phyloP scores from a whole-genome alignment of 64 coral and sea anemone genomes.

The Montipora foliosa region DNA sequence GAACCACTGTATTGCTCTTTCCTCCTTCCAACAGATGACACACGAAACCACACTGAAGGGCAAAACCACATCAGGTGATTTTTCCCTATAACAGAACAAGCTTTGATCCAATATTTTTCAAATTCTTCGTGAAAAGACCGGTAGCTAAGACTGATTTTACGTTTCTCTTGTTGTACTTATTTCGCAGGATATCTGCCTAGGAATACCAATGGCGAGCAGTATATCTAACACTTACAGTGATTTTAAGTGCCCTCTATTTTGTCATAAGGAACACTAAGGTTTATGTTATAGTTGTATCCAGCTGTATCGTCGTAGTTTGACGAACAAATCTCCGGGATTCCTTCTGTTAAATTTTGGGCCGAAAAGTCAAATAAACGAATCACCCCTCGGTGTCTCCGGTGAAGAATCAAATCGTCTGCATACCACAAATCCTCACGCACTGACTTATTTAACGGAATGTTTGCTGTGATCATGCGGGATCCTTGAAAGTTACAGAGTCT shows the following conservation, averaged over 20 bases:
- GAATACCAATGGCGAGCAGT: too few species aligned
- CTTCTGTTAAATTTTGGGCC: slow-evolving; percentile 62
- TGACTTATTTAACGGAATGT: slow-evolving; percentile 81
- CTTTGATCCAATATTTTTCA: too few species aligned
- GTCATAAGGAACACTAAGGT: slow-evolving; percentile 91
- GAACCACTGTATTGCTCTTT: too few species aligned
- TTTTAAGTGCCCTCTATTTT: slow-evolving; percentile 51
- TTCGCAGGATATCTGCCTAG: too few species aligned
- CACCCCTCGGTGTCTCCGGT: slow-evolving; percentile 86
- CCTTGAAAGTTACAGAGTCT: slow-evolving; percentile 81
- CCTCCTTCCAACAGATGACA: too few species aligned
- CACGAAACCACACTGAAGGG: too few species aligned
- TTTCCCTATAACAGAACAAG: too few species aligned
- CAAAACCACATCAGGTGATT: too few species aligned
- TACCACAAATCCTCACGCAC: slow-evolving; percentile 81
- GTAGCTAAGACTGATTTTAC: too few species aligned
- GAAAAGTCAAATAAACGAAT: slow-evolving; percentile 85
- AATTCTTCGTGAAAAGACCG: too few species aligned
- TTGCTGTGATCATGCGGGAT: slow-evolving; percentile 70
- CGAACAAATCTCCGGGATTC: slow-evolving; percentile 90
- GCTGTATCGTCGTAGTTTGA: slow-evolving; percentile 90
- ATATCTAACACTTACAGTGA: background rate
- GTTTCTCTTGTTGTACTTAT: too few species aligned
- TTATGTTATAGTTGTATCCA: slow-evolving; percentile 97
- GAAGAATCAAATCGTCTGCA: slow-evolving; percentile 94